phyloP scores from a whole-genome alignment of 2,888 invertebrate genomes.

The Nemapogon koenigi region DNA sequence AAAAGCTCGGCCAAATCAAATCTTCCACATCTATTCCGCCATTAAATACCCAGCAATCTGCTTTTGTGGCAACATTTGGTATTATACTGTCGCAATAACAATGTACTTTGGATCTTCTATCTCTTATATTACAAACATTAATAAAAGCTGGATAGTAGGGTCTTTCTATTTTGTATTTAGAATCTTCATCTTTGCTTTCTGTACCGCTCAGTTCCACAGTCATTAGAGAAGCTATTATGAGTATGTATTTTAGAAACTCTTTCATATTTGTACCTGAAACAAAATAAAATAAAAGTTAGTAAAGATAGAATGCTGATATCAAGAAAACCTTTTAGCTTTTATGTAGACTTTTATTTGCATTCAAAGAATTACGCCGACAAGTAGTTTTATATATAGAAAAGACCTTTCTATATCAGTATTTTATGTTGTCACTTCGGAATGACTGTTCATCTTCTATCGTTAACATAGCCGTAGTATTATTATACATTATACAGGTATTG shows the following conservation, averaged over 20 bases:
- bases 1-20: conserved; percentile 75
- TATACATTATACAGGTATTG: too few species aligned
- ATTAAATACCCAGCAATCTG: conserved; percentile 77
- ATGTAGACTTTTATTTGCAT: conserved; percentile 1
- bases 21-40: conserved; percentile 69
- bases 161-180: conserved; percentile 34
- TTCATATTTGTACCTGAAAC: conserved; percentile 28
- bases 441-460: too few species aligned
- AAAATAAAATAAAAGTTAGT: conserved; percentile 3
- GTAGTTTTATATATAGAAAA: too few species aligned
- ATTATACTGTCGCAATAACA: conserved; percentile 56
- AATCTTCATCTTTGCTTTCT: conserved; percentile 42
- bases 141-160: conserved; percentile 46
- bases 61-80: conserved; percentile 66
- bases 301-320: not conserved
- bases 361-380: too few species aligned
- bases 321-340: not conserved
- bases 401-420: too few species aligned
- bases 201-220: conserved; percentile 43
- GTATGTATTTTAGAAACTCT: conserved; percentile 40
- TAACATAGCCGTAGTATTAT: too few species aligned
- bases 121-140: conserved; percentile 53
- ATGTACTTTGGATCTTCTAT: conserved; percentile 50
- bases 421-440: too few species aligned
- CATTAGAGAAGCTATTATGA: conserved; percentile 48